A percentile compares a stretch with the other conserved stretches of the same genome.
Evolutionary conservation across 1,140 invertebrate genomes (phyloP).

Genomic region (Zaprionus ornatus): DNA sequence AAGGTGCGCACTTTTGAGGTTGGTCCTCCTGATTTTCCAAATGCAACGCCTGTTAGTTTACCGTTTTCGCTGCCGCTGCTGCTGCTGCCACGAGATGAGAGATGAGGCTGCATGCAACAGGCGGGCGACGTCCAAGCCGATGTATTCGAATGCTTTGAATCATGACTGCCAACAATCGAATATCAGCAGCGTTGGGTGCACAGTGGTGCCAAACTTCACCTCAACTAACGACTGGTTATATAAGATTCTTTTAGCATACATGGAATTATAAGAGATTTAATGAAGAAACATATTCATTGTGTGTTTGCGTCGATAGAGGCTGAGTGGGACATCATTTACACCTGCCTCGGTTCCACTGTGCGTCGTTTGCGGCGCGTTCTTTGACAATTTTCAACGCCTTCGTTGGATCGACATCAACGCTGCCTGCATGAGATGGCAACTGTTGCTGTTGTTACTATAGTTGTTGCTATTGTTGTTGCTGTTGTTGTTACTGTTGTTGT

Average conservation of each 20-base stretch:
- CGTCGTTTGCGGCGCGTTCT: conserved; percentile 68
- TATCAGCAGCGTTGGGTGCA: conserved; percentile 58
- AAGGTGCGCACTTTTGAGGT: conserved; percentile 81
- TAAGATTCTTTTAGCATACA: background rate
- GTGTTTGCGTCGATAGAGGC: no score
- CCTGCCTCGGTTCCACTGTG: conserved; percentile 42
- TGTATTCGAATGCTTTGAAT: conserved; percentile 74
- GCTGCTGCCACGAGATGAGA: conserved; percentile 50
- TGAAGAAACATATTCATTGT: background rate
- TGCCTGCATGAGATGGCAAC: conserved; percentile 78
- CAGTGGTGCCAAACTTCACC: conserved; percentile 18
- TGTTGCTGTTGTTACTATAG: conserved; percentile 32
- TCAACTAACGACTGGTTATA: background rate
- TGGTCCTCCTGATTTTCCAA: conserved; percentile 80
- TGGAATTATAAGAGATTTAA: background rate
- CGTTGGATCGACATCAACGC: conserved; percentile 60
- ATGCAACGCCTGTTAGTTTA: conserved; percentile 81
- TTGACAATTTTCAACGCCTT: conserved; percentile 82
- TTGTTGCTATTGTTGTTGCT: conserved; percentile 37
- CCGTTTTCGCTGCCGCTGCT: conserved; percentile 58
- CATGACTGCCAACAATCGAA: conserved; percentile 80
- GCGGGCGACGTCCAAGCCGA: conserved; percentile 60
- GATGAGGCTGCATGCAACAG: conserved; percentile 78
- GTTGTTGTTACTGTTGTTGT: conserved; percentile 23
- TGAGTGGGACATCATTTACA: background rate